Base-by-base conservation (phyloP, 2,888 invertebrate genomes). In the Dynastes hyllus region DNA sequence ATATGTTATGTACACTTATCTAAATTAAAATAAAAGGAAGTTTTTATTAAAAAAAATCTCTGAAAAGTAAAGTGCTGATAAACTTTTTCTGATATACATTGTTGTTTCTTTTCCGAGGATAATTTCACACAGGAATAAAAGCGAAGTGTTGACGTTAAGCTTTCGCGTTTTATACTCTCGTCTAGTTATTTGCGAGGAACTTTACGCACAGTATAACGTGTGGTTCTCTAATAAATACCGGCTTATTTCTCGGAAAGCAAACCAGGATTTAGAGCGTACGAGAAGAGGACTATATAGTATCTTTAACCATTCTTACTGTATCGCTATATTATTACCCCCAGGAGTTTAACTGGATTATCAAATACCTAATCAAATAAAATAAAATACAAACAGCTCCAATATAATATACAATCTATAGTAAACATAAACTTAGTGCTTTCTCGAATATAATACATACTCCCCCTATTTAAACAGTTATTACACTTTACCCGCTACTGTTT, bases 81-180 rank as follows among this genome's bases (percentile, higher is more conserved):
- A 53, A 53, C 53, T 53, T 53, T 55, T 8, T 55, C 8, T 55
- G 22, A 55, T 22, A 22, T 6, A 55, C 8, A 22, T 55, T 27
- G 16, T 55, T 55, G n/a, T 55, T 55, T 63, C 29, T 63, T 63
- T 63, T 32, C 13, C 13, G 27, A 27, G 9, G 63, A 63, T 32
- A 63, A 63, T n/a, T 55, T n/a, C 9, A 45, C n/a, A 8, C 8
- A 6, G 13, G 29, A 13, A 27, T 75, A 63, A 75, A 73, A 61
- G 63, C 61, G 78, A 78, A 78, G 78, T 71, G 78, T 63, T 75
- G 55, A 58, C 16, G 73, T 78, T 78, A 32, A 79, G 69, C 76
- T 79, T 76, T 40, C 76, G 76, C 76, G 63, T 40, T 58, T 22
- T 53, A 58, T 29, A 51, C 63, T 63, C 78, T 63, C 53, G 13